Evolutionary conservation across 2,888 invertebrate genomes (phyloP), one percentile per base, ranked within the genome.

Genomic region (Drosophila kuntzei): DNA sequence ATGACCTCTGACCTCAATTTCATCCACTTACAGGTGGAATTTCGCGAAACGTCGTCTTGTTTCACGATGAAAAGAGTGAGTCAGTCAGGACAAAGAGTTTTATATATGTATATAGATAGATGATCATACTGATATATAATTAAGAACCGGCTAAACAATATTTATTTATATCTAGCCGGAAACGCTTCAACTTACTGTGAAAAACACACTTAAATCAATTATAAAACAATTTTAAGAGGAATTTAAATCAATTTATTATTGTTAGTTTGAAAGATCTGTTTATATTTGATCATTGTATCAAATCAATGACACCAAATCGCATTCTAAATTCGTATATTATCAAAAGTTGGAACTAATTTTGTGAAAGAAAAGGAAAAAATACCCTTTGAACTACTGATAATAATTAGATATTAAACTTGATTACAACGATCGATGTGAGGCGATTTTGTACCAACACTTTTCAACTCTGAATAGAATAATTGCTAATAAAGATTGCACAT

Each of bases 401-500:
- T 41, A 12, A 12, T 34, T 22, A 20, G 41, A 41, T 20, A 22
- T 41, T 41, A 20, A 41, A 41, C 20, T 20, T 12, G 20, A 41
- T 20, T 41, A 20, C 18, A 20, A 20, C 18, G 1, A 41, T 41
- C 20, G 5, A 41, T 22, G 22, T 22, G 14, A n/a, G 22, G 14
- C 27, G 44, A 43, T 32, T 54, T 54, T 54, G 54, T 18, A 44
- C 55, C 29, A 36, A 34, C 9, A 9, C n/a, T 22, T 34, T 39
- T 29, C 47, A 12, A 20, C 36, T 8, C 41, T n/a, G 9, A 27
- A 43, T 22, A 14, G 12, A 44, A 55, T 8, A 16, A 57, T 32
- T 34, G 44, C 44, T 34, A 46, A 44, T 57, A 44, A 57, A 25
- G 16, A 25, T 25, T 34, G n/a, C 12, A 16, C 25, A 57, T 57